Base-by-base conservation (phyloP, 2,797 vertebrate genomes). In the Eulemur rubriventer region DNA sequence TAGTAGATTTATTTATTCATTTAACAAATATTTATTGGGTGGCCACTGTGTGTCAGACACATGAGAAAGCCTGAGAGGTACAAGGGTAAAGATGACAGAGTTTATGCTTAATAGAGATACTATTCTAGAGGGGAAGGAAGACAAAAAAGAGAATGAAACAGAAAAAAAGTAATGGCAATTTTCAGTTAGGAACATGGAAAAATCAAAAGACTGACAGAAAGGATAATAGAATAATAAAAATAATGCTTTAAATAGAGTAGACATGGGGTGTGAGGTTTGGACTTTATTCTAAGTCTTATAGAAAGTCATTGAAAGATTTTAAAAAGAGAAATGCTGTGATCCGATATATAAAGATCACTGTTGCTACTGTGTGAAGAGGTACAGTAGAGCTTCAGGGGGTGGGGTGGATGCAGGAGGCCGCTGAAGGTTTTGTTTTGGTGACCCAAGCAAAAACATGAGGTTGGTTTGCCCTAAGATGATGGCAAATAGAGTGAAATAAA, bases 11-110 rank as follows among this genome's bases (percentile, higher is more conserved):
- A 87, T 55, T 84, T 82, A 78, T 55, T 87, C 69, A 46, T 76
- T 79, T 52, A 79, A 61, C 59, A 89, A 79, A 83, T 92, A 70
- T 90, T 96, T 96, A 84, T 52, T 79, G 12, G 33, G 55, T 63
- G 24, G 9, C 43, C 7, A 38, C 30, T 69, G 18, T 61, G 61
- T 83, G 7, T 24, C 67, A 80, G 81, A 61, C 33, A 38, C 57
- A 11, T 9, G 22, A 43, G 69, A 78, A 67, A 67, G 38, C 28
- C 10, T 89, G n/a, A n/a, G 26, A 65, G 4, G 9, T 43, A 9
- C 18, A 61, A 80, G 52, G 24, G 41, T 38, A 61, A 79, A 81
- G 22, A 48, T 70, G 70, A 81, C 22, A 84, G 67, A 65, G 18
- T 80, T 94, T 67, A 78, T 89, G n/a, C 8, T 18, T 65, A 59